Base-by-base conservation (phyloP, 1,140 invertebrate species). In the Zophobas morio region DNA sequence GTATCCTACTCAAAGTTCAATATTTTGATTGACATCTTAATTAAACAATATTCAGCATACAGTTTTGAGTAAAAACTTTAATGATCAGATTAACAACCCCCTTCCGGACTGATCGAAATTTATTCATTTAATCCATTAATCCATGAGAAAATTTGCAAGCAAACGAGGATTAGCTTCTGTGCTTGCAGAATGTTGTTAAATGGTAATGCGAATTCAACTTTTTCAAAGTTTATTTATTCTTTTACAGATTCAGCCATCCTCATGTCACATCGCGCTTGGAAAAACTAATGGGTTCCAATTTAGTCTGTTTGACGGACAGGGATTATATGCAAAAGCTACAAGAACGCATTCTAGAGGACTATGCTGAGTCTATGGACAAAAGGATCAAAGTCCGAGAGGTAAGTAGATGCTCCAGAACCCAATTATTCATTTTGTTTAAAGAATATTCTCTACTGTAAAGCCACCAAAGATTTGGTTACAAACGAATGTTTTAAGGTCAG, bases 311-410 rank as follows among this genome's bases (percentile, higher is more conserved):
- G 49, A 92, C 90, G 2, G 92, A 93, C 84, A 87, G 90, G 77
- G 87, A 86, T 66, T 92, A 91, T 85, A 93, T 94, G 92, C 87
- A 88, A 70, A 88, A 89, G 33, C 85, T 94, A 6, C 89, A 92
- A 81, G 86, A 89, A 6, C 87, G 89, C 8, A 90, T 92, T 34
- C 85, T 89, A 47, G 88, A 89, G 32, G 90, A 91, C 77, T 90
- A 91, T 82, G 90, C 90, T 79, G 88, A 89, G 73, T 87, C 87
- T 60, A 89, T 92, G 79, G 88, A 90, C 70, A 89, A 89, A 81
- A 86, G 92, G 75, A 92, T 94, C 53, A 87, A 88, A 53, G 86
- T 88, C 6, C 87, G 92, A 85, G 90, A 91, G 88, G 91, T 92
- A 81, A 77, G 51, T 56, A 20, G 20, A n/a, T 74, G 35, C 36